Percentiles rank a stretch among this genome's conserved stretches.
These are phyloP conservation scores for Nephrotoma appendiculata DNA, from an alignment of 2,888 invertebrate species.

Conservation along the genomic window DNA sequence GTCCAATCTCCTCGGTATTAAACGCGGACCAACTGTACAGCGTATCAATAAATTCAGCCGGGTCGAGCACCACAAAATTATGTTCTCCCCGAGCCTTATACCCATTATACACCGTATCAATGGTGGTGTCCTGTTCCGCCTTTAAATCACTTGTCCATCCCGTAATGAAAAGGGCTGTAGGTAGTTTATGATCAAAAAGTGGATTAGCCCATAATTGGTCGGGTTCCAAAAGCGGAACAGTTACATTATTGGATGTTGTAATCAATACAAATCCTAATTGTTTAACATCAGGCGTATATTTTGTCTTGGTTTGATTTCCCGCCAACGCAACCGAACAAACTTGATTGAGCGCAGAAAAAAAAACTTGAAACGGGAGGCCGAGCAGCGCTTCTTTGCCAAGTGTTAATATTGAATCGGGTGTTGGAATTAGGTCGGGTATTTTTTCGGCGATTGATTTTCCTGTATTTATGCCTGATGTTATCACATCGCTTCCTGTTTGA, in stretches of 20 bases:
- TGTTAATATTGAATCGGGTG: conserved; percentile 6
- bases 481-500: conserved; percentile 23
- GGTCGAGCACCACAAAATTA: conserved; percentile 26
- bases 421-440: conserved; percentile 6
- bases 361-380: conserved; percentile 9
- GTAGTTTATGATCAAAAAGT: conserved; percentile 22
- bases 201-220: conserved; percentile 24
- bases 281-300: conserved; percentile 21
- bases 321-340: conserved; percentile 21
- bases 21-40: conserved; percentile 13
- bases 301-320: conserved; percentile 16
- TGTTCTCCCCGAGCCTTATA: conserved; percentile 25
- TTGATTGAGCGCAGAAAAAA: conserved; percentile 4
- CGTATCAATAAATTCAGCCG: conserved; percentile 11
- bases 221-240: conserved; percentile 21
- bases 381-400: conserved; percentile 10
- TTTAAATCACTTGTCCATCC: conserved; percentile 27
- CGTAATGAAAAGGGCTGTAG: conserved; percentile 26
- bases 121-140: conserved; percentile 20
- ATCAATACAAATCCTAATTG: conserved; percentile 26
- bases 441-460: neutral
- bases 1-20: conserved; percentile 11
- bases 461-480: neutral
- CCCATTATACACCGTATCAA: conserved; percentile 22
- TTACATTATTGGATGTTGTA: conserved; percentile 19